Percentiles rank a stretch among this genome's conserved stretches.
Evolutionary conservation across 2,113 vertebrate genomes (phyloP).

Genomic region (Eurystomus gularis): DNA sequence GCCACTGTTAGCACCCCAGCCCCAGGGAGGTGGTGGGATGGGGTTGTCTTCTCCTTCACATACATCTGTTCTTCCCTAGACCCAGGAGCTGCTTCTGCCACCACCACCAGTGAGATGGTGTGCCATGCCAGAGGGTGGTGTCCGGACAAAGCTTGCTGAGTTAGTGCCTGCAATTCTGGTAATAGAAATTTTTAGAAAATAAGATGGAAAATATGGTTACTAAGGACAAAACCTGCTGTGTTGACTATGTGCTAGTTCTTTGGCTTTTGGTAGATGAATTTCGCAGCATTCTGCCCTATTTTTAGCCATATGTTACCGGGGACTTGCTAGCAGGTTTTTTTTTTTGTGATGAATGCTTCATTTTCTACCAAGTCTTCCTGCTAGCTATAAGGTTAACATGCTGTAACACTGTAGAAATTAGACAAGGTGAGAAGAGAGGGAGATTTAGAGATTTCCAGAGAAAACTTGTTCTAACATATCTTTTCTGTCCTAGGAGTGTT

Average conservation of each 20-base stretch:
- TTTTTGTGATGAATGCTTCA: neutral
- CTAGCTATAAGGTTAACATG: neutral
- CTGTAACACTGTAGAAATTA: neutral
- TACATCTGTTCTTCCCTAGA: neutral
- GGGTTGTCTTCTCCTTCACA: neutral
- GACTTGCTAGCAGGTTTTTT: neutral
- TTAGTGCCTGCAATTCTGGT: neutral
- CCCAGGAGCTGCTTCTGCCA: neutral
- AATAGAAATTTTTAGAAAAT: neutral
- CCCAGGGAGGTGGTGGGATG: neutral
- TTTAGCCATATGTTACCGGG: neutral
- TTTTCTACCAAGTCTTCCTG: neutral
- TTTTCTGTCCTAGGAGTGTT: neutral
- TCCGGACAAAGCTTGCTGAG: neutral
- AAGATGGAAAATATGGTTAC: neutral
- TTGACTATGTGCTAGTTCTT: neutral
- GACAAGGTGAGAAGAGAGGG: neutral
- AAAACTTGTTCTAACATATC: neutral
- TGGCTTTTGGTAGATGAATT: neutral
- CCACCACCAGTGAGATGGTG: fast-evolving
- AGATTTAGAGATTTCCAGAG: neutral
- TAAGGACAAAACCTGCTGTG: neutral
- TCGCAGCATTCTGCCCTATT: neutral
- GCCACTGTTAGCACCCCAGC: too few relatives aligned
- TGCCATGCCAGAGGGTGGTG: neutral